A percentile compares a stretch with the other conserved stretches of the same genome.
Evolutionary conservation across 2,888 invertebrate species (phyloP).

Genomic region (Tetanocera ferruginea): DNA sequence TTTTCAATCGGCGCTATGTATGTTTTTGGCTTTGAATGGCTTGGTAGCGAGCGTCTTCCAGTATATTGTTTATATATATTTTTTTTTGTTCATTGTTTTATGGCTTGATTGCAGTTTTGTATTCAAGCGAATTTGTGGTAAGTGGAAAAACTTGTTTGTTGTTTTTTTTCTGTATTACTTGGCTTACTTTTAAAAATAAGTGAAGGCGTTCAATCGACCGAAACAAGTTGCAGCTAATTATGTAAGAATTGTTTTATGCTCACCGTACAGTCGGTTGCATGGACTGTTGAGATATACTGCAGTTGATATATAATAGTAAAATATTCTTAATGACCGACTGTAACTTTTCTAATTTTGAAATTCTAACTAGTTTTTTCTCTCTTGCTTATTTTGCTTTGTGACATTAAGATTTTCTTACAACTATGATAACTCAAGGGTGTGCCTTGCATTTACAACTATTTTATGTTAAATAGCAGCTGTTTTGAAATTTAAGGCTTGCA

Average conservation of each 20-base stretch:
- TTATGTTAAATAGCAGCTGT: too few species aligned
- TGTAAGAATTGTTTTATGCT: not conserved
- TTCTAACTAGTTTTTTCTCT: not conserved
- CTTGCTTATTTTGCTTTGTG: not conserved
- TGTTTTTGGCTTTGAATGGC: too few species aligned
- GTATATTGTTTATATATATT: too few species aligned
- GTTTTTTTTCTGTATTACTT: not conserved
- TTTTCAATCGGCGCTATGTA: too few species aligned
- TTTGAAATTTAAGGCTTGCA: too few species aligned
- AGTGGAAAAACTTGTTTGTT: not conserved
- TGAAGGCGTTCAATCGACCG: slow-evolving; percentile 9
- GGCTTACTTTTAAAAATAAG: slow-evolving; percentile 13
- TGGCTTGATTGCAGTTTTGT: not conserved
- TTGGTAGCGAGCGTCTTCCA: too few species aligned
- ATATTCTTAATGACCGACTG: not conserved
- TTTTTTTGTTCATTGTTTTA: not conserved
- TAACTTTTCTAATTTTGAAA: not conserved
- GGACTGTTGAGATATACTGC: not conserved
- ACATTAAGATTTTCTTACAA: too few species aligned
- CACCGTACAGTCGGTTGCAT: not conserved
- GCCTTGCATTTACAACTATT: too few species aligned
- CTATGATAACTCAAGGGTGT: too few species aligned
- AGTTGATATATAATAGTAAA: too few species aligned
- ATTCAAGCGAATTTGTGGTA: not conserved
- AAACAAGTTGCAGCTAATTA: not conserved